Evolutionary conservation across 2,888 invertebrate genomes (phyloP), one percentile per base, ranked within the genome.

Genomic region (Azorinus chamasolen): DNA sequence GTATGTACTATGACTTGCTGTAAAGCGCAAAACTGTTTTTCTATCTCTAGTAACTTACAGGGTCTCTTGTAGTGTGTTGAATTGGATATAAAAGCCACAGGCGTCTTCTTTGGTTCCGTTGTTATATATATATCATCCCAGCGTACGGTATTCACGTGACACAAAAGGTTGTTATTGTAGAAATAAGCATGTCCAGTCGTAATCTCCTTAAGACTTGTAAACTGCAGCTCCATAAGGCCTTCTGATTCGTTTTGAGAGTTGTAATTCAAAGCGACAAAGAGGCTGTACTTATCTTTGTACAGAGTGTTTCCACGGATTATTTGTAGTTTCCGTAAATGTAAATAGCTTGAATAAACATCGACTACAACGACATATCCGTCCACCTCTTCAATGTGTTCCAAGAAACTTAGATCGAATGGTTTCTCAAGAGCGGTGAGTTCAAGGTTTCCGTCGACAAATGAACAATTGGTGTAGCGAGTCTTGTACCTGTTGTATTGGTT

Each of bases 361-460:
- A 97, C 97, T 90, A 99, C 98, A 76, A 99, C 95, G 69, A 99
- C 97, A 93, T 99, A 99, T 46, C 99, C 99, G 22, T 98, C 98
- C 82, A 99, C 98, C 89, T 94, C 98, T 65, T 97, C 95, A 86
- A 98, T 99, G 92, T 97, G 96, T 92, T 97, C 96, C 72, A 99
- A 95, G 93, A 99, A 99, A 87, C 96, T 96, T 84, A 99, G 95
- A 93, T 98, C 98, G 93, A 96, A 95, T 79, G 96, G 95, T 32
- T 86, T 80, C 51, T 89, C 86, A 2, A 99, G 95, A 97, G 98
- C 98, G 79, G 98, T 98, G 86, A 99, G 95, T 94, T 99, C 99
- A 92, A 99, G 95, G 94, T 99, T 99, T 79, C 99, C 99, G 93
- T 98, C 98, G 83, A 99, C 98, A 94, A 98, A 98, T 32, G 98